Percentiles rank a stretch among this genome's conserved stretches.
phyloP scores from a whole-genome alignment of 2,797 vertebrate genomes.

The Psittacula derbiana region DNA sequence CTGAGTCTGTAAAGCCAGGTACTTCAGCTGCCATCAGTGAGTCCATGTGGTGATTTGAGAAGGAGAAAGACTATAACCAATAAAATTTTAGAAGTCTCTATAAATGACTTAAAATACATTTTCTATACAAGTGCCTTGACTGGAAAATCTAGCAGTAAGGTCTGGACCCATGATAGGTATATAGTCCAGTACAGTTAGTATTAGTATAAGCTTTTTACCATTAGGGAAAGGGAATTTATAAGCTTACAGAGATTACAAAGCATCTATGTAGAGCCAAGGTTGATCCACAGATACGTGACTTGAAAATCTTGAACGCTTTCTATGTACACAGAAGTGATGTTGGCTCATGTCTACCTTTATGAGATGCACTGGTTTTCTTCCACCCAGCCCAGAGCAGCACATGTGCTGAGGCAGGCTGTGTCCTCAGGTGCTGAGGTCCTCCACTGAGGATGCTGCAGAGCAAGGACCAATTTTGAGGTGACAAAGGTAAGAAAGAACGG shows the following conservation, averaged over 20 bases:
- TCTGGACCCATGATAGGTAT: neutral
- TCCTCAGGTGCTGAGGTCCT: neutral
- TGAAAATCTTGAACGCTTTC: neutral
- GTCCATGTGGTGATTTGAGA: neutral
- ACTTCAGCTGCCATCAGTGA: neutral
- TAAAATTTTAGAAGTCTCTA: slow-evolving; percentile 24
- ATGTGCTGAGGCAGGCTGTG: neutral
- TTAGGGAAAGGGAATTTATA: neutral
- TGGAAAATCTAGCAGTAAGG: neutral
- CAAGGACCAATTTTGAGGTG: neutral
- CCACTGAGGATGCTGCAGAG: neutral
- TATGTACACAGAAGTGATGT: neutral
- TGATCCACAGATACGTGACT: neutral
- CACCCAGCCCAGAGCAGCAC: fast-evolving
- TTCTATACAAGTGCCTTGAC: neutral
- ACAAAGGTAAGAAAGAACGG: neutral
- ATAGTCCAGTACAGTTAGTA: neutral
- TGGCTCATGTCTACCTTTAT: fast-evolving
- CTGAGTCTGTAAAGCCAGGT: neutral
- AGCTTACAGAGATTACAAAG: neutral
- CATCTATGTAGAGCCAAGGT: neutral
- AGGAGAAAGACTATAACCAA: neutral
- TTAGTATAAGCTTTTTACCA: neutral
- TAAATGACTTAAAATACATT: slow-evolving; percentile 31
- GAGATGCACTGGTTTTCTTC: neutral